Evolutionary conservation across 2,797 vertebrate genomes (phyloP).

Genomic region (Xyrichtys novacula): DNA sequence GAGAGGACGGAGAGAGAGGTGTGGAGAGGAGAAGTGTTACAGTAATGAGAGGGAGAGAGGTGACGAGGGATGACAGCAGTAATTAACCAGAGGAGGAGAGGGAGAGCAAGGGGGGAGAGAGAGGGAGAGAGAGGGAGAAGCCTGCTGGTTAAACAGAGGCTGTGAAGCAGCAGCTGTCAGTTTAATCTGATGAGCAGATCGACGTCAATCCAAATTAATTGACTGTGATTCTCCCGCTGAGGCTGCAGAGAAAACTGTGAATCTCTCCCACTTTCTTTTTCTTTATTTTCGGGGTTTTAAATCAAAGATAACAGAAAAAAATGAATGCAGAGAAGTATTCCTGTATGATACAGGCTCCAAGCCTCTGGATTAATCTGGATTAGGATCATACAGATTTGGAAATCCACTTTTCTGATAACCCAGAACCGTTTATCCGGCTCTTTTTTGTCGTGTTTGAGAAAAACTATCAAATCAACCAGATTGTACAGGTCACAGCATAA

Average conservation of each 20-base stretch:
- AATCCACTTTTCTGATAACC: no score
- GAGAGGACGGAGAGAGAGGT: not conserved
- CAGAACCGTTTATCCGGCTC: no score
- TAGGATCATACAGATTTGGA: no score
- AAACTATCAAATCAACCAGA: no score
- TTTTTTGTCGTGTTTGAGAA: no score
- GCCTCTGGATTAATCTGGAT: no score
- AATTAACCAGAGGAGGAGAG: conserved; percentile 29
- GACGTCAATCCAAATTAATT: not conserved
- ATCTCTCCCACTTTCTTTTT: not conserved
- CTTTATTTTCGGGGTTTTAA: no score
- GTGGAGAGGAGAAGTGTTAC: not conserved
- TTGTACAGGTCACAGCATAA: no score
- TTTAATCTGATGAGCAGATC: not conserved
- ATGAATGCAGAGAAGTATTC: no score
- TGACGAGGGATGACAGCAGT: conserved; percentile 10
- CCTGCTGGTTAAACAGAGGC: not conserved
- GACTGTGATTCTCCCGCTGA: not conserved
- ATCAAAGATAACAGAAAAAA: no score
- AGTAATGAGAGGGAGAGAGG: conserved; percentile 29
- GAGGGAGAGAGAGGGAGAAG: conserved; percentile 3
- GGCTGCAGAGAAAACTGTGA: not conserved
- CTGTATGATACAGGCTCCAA: no score
- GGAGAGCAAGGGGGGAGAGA: not conserved
- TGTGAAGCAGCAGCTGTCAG: conserved; percentile 12